A percentile compares a stretch with the other conserved stretches of the same genome.
Evolutionary conservation across 2,797 vertebrate genomes (phyloP).

Genomic region (Harpagifer antarcticus): DNA sequence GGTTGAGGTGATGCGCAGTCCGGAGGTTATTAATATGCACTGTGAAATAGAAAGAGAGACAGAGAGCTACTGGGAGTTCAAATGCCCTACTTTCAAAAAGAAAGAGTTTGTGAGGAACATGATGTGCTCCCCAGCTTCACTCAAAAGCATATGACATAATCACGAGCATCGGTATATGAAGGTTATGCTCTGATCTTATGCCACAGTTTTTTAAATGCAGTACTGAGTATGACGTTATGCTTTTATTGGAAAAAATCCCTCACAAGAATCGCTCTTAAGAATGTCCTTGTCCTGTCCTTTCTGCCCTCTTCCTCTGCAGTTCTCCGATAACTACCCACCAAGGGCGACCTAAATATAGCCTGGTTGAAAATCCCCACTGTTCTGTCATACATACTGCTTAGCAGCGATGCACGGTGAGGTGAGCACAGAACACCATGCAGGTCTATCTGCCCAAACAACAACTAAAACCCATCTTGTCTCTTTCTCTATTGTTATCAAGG

Average conservation of each 20-base stretch:
- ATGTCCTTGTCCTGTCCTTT: constrained; percentile 36
- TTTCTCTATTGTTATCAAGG: neutral
- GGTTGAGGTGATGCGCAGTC: constrained; percentile 50
- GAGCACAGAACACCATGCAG: neutral
- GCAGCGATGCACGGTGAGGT: constrained; percentile 15
- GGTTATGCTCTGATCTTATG: constrained; percentile 7
- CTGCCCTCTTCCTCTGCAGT: constrained; percentile 58
- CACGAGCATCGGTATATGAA: constrained; percentile 9
- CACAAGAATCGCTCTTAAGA: neutral
- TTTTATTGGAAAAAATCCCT: neutral
- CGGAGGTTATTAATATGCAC: constrained; percentile 62
- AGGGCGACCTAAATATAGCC: constrained; percentile 82
- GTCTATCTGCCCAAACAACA: constrained; percentile 14
- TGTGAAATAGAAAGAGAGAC: constrained; percentile 29
- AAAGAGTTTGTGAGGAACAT: constrained; percentile 49
- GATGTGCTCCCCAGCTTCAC: constrained; percentile 57
- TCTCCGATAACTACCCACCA: constrained; percentile 55
- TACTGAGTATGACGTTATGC: neutral
- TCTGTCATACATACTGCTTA: constrained; percentile 61
- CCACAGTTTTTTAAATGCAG: neutral
- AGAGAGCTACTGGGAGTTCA: constrained; percentile 55
- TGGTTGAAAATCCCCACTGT: constrained; percentile 60
- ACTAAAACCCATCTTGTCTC: neutral
- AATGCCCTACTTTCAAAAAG: constrained; percentile 67
- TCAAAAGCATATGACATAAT: constrained; percentile 50